phyloP scores from a whole-genome alignment of 2,113 vertebrate genomes.

The Heterotilapia buettikoferi region DNA sequence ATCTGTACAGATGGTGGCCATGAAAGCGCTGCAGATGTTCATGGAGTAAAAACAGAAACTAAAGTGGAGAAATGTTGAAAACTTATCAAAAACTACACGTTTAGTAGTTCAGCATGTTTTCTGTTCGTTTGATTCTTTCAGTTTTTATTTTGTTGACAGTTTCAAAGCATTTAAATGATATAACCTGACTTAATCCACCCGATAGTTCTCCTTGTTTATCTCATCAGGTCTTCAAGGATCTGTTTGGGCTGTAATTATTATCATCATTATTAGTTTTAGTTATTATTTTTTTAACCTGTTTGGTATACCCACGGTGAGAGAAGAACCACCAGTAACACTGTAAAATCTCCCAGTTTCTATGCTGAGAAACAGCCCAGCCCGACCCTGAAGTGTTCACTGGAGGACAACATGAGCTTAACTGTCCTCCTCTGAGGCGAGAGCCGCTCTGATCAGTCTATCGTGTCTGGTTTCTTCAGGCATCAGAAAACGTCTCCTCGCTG shows the following conservation, averaged over 20 bases:
- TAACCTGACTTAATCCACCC: background rate
- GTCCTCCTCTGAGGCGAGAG: background rate
- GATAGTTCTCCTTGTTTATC: background rate
- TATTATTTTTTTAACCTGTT: background rate
- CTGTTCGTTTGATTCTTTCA: background rate
- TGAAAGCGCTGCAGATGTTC: background rate
- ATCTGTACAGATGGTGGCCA: background rate
- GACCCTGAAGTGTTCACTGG: rapidly evolving
- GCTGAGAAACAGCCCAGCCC: background rate
- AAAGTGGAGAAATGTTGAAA: background rate
- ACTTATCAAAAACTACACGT: background rate
- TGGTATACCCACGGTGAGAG: rapidly evolving
- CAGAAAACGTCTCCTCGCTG: background rate
- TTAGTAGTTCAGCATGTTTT: background rate
- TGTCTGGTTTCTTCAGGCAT: background rate
- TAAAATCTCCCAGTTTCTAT: background rate
- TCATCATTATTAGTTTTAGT: rapidly evolving
- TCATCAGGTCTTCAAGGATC: background rate
- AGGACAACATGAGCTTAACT: background rate
- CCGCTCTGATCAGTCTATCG: background rate
- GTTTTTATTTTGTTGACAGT: background rate
- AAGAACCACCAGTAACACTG: background rate
- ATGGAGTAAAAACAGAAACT: rapidly evolving
- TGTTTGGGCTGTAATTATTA: background rate
- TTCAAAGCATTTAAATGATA: background rate